These are phyloP conservation scores for Salpingus planirostris DNA, from an alignment of 2,888 invertebrate genomes.

Conservation along the genomic window DNA sequence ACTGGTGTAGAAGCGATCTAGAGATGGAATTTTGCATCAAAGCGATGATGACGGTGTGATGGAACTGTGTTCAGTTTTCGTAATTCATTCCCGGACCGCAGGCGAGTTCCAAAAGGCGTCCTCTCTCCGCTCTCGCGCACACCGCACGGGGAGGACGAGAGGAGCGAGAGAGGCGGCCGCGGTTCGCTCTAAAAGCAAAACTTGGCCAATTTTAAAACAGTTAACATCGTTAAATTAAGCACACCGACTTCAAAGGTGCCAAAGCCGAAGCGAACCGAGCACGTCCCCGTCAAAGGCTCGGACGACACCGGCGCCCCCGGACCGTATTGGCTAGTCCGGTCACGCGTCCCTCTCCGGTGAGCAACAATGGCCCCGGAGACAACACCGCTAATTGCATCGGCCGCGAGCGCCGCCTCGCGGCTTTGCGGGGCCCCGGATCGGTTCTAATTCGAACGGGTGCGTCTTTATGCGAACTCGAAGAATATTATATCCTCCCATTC, in stretches of 20 bases:
- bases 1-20: too few species aligned
- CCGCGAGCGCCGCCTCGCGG: constrained; percentile 27
- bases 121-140: too few species aligned
- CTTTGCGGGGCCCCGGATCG: constrained; percentile 26
- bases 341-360: constrained; percentile 38
- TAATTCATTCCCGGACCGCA: constrained; percentile 17
- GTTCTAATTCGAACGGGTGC: constrained; percentile 24
- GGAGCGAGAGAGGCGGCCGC: too few species aligned
- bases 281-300: constrained; percentile 30
- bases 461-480: constrained; percentile 13
- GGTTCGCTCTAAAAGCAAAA: constrained; percentile 19
- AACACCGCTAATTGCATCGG: constrained; percentile 40
- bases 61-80: constrained; percentile 4
- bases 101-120: constrained; percentile 9
- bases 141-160: too few species aligned
- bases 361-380: constrained; percentile 40
- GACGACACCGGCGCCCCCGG: constrained; percentile 8
- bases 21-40: too few species aligned
- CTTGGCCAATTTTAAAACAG: constrained; percentile 31
- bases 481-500: constrained; percentile 9
- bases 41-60: too few species aligned
- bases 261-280: constrained; percentile 25
- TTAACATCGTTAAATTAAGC: constrained; percentile 38
- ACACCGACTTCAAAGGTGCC: constrained; percentile 37
- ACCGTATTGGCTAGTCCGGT: constrained; percentile 30